A percentile compares a stretch with the other conserved stretches of the same genome.
Evolutionary conservation across 1,140 invertebrate species (phyloP).

Genomic region (Paramacrobiotus metropolitanus): DNA sequence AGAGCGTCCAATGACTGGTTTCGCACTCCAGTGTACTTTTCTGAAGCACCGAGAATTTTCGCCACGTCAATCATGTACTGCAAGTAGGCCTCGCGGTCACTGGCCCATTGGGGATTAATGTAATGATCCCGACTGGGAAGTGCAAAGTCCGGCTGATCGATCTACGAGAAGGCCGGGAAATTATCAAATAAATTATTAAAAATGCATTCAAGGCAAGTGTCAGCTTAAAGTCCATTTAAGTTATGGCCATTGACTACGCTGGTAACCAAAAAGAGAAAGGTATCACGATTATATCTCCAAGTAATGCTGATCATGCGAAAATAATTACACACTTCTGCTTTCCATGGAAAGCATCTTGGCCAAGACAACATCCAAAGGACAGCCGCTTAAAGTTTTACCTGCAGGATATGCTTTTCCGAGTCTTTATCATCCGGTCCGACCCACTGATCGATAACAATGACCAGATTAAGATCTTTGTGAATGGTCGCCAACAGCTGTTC

Average conservation of each 20-base stretch:
- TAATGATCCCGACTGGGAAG: slow-evolving; percentile 50
- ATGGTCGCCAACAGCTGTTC: slow-evolving; percentile 30
- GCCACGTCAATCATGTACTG: slow-evolving; percentile 52
- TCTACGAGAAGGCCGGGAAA: slow-evolving; percentile 24
- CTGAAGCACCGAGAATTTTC: slow-evolving; percentile 41
- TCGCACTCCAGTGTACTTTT: slow-evolving; percentile 27
- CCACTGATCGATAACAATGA: slow-evolving; percentile 48
- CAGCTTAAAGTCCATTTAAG: too few relatives aligned
- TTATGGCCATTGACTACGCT: too few relatives aligned
- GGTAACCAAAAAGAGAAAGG: too few relatives aligned
- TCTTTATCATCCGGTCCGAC: slow-evolving; percentile 63
- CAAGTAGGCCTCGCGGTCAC: slow-evolving; percentile 42
- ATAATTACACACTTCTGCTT: too few relatives aligned
- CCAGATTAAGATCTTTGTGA: slow-evolving; percentile 43
- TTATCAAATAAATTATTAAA: not conserved
- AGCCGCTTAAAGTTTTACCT: too few relatives aligned
- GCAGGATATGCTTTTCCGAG: slow-evolving; percentile 56
- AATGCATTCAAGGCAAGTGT: not conserved
- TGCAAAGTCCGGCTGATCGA: slow-evolving; percentile 53
- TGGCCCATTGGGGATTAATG: slow-evolving; percentile 34
- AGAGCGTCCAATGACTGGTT: slow-evolving; percentile 42
- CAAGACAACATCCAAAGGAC: too few relatives aligned
- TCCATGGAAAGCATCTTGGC: too few relatives aligned
- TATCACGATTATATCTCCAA: too few relatives aligned
- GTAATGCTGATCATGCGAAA: too few relatives aligned